Evolutionary conservation across 1,140 invertebrate genomes (phyloP).

Genomic region (Akabosia matsudoensis): DNA sequence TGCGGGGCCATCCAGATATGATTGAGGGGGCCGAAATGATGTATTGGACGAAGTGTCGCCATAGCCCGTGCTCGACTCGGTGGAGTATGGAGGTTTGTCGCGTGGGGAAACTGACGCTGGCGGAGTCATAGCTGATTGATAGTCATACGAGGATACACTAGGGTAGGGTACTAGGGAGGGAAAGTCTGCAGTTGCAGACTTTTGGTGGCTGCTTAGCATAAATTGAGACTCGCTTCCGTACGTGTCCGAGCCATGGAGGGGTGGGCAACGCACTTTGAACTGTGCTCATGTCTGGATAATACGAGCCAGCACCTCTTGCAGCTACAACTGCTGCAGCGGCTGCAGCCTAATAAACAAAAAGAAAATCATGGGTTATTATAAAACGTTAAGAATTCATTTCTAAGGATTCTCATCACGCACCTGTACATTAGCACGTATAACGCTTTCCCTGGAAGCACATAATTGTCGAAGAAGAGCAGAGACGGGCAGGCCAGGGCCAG

Average conservation of each 20-base stretch:
- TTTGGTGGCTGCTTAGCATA: constrained; percentile 43
- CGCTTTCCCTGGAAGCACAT: constrained; percentile 89
- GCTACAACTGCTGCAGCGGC: constrained; percentile 53
- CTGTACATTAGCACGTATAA: constrained; percentile 84
- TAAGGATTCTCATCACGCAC: constrained; percentile 56
- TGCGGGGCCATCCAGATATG: constrained; percentile 51
- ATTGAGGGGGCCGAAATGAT: constrained; percentile 45
- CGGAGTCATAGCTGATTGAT: constrained; percentile 83
- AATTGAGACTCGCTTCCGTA: constrained; percentile 74
- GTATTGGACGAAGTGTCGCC: constrained; percentile 30
- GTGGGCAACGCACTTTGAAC: constrained; percentile 71
- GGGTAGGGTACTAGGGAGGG: constrained; percentile 44
- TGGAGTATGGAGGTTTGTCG: constrained; percentile 52
- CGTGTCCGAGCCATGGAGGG: constrained; percentile 66
- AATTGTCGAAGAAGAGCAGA: constrained; percentile 82
- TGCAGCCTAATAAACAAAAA: constrained; percentile 55
- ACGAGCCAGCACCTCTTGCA: constrained; percentile 48
- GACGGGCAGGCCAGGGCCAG: constrained; percentile 60
- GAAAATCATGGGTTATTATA: neutral
- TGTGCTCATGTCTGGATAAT: constrained; percentile 49
- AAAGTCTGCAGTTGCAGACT: constrained; percentile 45
- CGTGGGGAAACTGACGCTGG: constrained; percentile 87
- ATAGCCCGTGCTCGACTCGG: constrained; percentile 40
- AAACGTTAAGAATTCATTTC: neutral
- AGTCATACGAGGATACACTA: constrained; percentile 48